These are phyloP conservation scores for Bos indicus DNA, from an alignment of 2,113 vertebrate genomes.

Conservation along the genomic window DNA sequence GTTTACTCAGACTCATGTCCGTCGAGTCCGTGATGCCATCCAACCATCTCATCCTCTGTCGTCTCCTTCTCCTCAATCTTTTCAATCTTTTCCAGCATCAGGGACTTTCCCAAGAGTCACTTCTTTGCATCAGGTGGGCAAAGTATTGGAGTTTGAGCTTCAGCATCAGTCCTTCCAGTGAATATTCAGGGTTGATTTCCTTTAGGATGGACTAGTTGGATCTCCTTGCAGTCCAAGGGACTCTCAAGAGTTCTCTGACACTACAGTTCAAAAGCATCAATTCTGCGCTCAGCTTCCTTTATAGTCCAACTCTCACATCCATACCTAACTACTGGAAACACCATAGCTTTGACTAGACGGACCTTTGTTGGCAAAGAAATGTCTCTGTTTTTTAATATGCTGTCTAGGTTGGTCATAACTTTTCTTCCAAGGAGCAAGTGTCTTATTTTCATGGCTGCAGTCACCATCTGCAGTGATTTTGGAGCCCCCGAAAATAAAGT, in stretches of 20 bases:
- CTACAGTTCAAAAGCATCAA: background rate
- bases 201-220: background rate
- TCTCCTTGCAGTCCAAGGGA: background rate
- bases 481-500: background rate
- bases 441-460: background rate
- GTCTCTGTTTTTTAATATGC: background rate
- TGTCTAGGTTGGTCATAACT: background rate
- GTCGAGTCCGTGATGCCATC: background rate
- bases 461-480: background rate
- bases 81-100: background rate
- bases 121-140: background rate
- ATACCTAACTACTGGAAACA: background rate
- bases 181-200: background rate
- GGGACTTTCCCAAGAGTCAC: background rate
- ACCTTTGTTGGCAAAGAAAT: background rate
- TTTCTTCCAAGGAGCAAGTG: background rate
- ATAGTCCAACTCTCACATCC: background rate
- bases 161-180: background rate
- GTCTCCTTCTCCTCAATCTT: background rate
- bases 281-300: background rate
- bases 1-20: background rate
- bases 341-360: background rate
- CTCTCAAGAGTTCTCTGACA: background rate
- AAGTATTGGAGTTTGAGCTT: background rate
- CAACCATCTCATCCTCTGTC: background rate